These are phyloP conservation scores for Leptothorax acervorum DNA, from an alignment of 2,888 invertebrate genomes.

Conservation along the genomic window DNA sequence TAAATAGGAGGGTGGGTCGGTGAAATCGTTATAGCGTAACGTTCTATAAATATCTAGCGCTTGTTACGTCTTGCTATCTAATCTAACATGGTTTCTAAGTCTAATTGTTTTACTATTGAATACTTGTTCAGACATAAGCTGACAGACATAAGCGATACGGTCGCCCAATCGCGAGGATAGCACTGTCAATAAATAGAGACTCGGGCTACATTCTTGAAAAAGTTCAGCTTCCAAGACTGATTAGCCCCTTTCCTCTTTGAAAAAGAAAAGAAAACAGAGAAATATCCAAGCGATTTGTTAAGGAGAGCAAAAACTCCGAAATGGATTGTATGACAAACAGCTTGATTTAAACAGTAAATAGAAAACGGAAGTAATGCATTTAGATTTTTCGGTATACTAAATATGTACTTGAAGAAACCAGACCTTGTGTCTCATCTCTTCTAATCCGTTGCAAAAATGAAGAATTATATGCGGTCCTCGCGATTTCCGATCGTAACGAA, in stretches of 20 bases:
- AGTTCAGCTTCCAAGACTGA: not conserved
- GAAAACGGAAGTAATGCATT: not conserved
- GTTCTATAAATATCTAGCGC: conserved; percentile 70
- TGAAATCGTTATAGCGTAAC: conserved; percentile 66
- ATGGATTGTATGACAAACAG: not conserved
- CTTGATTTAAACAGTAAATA: not conserved
- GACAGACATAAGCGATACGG: conserved; percentile 45
- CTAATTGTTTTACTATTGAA: conserved; percentile 67
- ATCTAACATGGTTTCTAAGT: conserved; percentile 65
- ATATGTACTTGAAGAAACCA: conserved; percentile 10
- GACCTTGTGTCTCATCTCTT: no score
- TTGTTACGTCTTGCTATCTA: conserved; percentile 61
- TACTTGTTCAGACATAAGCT: conserved; percentile 63
- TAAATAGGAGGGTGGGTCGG: conserved; percentile 60
- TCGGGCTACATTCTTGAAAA: not conserved
- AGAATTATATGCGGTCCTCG: conserved; percentile 20
- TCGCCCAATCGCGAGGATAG: conserved; percentile 52
- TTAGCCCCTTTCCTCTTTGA: not conserved
- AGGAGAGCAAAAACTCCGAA: not conserved
- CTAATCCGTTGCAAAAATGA: not conserved
- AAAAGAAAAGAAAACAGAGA: not conserved
- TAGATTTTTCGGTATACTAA: not conserved
- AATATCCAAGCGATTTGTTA: not conserved
- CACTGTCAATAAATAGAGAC: conserved; percentile 19
- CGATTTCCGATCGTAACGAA: conserved; percentile 56